These are phyloP conservation scores for Gymnarchus niloticus DNA, from an alignment of 2,113 vertebrate species.

Conservation along the genomic window DNA sequence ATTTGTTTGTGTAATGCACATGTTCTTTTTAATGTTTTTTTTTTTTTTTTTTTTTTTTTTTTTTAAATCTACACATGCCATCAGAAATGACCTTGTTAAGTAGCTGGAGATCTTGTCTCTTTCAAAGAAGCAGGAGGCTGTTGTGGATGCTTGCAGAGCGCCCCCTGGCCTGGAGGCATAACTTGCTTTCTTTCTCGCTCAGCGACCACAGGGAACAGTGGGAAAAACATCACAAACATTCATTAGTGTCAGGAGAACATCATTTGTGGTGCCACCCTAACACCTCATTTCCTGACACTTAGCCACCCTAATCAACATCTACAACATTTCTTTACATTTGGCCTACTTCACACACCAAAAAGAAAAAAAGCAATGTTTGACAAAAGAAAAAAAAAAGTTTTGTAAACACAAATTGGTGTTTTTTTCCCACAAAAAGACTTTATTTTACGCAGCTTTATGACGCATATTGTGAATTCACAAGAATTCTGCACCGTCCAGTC, in stretches of 20 bases:
- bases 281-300: slow-evolving; percentile 19
- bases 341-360: neutral
- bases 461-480: slow-evolving; percentile 82
- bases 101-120: slow-evolving; percentile 85
- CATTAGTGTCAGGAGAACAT: slow-evolving; percentile 62
- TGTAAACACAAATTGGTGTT: slow-evolving; percentile 30
- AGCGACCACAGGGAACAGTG: slow-evolving; percentile 89
- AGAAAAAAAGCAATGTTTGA: neutral
- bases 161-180: slow-evolving; percentile 63
- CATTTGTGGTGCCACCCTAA: slow-evolving; percentile 39
- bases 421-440: slow-evolving; percentile 73
- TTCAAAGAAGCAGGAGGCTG: slow-evolving; percentile 81
- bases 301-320: neutral
- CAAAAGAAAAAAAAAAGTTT: slow-evolving; percentile 29
- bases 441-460: slow-evolving; percentile 68
- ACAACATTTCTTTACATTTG: neutral
- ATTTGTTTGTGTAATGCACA: slow-evolving; percentile 21
- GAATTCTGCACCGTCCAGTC: slow-evolving; percentile 73
- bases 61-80: slow-evolving; percentile 83
- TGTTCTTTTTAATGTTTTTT: slow-evolving; percentile 21
- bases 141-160: slow-evolving; percentile 77
- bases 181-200: slow-evolving; percentile 75
- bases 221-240: slow-evolving; percentile 88
- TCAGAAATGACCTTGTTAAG: slow-evolving; percentile 88
- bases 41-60: neutral